phyloP scores from a whole-genome alignment of 1,140 invertebrate genomes.

The Aphelinus atriplicis region DNA sequence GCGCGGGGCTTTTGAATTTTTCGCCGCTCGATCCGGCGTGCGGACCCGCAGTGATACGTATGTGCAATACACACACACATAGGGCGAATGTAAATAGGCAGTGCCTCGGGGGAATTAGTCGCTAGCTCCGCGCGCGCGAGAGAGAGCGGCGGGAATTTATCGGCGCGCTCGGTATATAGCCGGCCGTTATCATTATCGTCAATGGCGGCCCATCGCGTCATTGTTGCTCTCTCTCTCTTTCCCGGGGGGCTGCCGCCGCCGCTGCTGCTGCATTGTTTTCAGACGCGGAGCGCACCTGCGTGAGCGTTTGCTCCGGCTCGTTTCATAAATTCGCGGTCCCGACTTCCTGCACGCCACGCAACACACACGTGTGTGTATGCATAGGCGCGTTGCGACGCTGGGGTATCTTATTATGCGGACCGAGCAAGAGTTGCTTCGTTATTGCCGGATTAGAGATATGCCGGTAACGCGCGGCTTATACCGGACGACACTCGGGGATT shows the following conservation, averaged over 20 bases:
- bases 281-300: constrained; percentile 16
- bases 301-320: constrained; percentile 9
- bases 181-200: constrained; percentile 34
- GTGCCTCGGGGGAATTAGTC: too few species aligned
- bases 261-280: constrained; percentile 26
- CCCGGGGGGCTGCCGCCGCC: not conserved
- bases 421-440: too few species aligned
- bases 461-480: constrained; percentile 11
- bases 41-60: too few species aligned
- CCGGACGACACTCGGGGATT: not conserved
- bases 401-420: too few species aligned
- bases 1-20: too few species aligned
- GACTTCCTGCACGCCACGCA: not conserved
- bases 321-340: constrained; percentile 47
- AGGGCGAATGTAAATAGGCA: too few species aligned
- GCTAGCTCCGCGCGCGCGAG: not conserved
- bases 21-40: too few species aligned
- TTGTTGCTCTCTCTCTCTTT: constrained; percentile 23
- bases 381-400: too few species aligned
- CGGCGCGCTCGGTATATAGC: not conserved
- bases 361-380: too few species aligned
- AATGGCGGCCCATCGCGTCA: constrained; percentile 35
- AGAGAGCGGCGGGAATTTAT: constrained; percentile 25
- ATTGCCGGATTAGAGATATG: too few species aligned
- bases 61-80: too few species aligned